Conservation (phyloP, 1,140 invertebrate genomes). For the Saccostrea echinata region DNA sequence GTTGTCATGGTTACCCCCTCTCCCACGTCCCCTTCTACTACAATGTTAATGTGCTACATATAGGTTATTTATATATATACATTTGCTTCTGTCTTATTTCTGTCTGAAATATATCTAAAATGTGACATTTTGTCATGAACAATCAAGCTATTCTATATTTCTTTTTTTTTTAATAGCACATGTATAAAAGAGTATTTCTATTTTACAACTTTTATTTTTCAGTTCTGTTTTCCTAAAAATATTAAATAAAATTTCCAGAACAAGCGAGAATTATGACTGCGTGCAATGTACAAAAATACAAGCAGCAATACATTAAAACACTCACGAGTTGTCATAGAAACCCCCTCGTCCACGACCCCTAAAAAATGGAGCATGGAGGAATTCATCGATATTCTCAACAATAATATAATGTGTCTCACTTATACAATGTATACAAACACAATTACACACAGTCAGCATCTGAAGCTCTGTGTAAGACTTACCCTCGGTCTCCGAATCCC, state of each 20-base stretch:
- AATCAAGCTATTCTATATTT: too few species aligned
- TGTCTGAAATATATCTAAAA: too few species aligned
- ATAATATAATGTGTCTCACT: background rate
- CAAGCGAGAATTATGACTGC: too few species aligned
- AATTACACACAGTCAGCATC: background rate
- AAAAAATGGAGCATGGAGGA: constrained; percentile 10
- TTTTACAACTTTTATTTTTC: too few species aligned
- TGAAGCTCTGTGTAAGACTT: background rate
- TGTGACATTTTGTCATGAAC: too few species aligned
- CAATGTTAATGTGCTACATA: background rate
- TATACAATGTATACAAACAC: background rate
- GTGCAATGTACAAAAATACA: constrained; percentile 39
- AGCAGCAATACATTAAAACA: constrained; percentile 30
- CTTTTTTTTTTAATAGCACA: too few species aligned
- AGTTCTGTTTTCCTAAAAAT: too few species aligned
- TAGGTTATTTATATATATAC: constrained; percentile 27
- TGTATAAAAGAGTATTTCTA: too few species aligned
- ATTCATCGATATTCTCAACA: background rate
- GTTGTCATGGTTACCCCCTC: background rate
- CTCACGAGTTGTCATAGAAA: constrained; percentile 41
- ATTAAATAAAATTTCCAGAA: too few species aligned
- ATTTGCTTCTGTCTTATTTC: too few species aligned
- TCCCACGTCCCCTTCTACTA: background rate
- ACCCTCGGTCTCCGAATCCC: background rate
- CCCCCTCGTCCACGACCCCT: constrained; percentile 1